These are phyloP conservation scores for Anisognathus igniventris DNA, from an alignment of 2,797 vertebrate species.

Conservation along the genomic window DNA sequence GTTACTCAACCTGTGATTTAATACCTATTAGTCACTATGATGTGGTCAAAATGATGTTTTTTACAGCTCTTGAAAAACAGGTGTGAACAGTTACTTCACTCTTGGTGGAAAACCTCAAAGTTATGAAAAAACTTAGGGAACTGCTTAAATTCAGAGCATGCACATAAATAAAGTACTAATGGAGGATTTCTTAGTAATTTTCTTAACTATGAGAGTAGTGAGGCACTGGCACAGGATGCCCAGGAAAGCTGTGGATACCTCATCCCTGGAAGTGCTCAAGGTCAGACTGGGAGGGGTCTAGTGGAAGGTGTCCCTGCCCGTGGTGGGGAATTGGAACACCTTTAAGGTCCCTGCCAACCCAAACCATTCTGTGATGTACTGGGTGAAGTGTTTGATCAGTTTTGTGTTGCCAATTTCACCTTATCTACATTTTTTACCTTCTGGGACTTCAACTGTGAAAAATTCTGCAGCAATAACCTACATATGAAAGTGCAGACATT, in stretches of 20 bases:
- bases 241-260: background rate
- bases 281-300: background rate
- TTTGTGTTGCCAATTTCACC: background rate
- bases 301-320: background rate
- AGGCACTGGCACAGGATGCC: background rate
- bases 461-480: background rate
- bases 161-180: background rate
- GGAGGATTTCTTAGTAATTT: background rate
- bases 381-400: background rate
- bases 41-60: background rate
- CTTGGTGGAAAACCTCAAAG: background rate
- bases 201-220: background rate
- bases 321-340: background rate
- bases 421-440: background rate
- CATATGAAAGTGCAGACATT: background rate
- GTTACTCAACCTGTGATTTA: background rate
- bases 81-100: background rate
- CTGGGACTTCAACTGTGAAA: background rate
- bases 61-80: background rate
- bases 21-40: background rate
- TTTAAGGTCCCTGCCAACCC: background rate
- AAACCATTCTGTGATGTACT: background rate
- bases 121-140: background rate
- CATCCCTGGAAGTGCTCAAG: background rate
- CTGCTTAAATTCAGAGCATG: background rate